Conservation (phyloP, 2,797 vertebrate genomes). For the Clamator glandarius region DNA sequence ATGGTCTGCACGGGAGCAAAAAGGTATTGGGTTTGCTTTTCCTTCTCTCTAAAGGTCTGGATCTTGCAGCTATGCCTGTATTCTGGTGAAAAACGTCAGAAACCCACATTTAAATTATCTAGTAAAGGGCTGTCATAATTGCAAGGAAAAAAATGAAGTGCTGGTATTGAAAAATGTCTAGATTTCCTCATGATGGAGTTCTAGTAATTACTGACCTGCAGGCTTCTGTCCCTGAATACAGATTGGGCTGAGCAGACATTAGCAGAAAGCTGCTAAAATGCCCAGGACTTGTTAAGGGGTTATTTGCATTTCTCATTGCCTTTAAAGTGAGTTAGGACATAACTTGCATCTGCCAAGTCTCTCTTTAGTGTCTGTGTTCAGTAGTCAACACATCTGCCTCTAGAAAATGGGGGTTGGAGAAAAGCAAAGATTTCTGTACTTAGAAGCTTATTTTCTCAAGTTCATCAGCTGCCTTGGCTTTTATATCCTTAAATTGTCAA, state of each 20-base stretch:
- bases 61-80: background rate
- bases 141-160: background rate
- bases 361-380: background rate
- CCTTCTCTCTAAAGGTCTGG: background rate
- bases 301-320: conserved; percentile 23
- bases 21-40: conserved; percentile 77
- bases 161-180: background rate
- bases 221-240: background rate
- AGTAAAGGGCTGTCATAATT: background rate
- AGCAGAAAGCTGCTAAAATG: conserved; percentile 21
- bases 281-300: background rate
- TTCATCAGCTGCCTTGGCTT: background rate
- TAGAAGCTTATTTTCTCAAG: background rate
- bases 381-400: background rate
- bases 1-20: conserved; percentile 98
- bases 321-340: background rate
- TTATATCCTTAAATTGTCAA: background rate
- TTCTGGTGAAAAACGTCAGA: background rate
- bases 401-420: background rate
- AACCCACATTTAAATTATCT: background rate
- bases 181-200: background rate
- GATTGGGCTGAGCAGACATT: background rate
- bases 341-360: conserved; percentile 14
- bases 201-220: background rate
- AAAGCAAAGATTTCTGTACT: background rate